Evolutionary conservation across 92 coral and sea anemone genomes (phyloP).

Genomic region (Porites lobata): DNA sequence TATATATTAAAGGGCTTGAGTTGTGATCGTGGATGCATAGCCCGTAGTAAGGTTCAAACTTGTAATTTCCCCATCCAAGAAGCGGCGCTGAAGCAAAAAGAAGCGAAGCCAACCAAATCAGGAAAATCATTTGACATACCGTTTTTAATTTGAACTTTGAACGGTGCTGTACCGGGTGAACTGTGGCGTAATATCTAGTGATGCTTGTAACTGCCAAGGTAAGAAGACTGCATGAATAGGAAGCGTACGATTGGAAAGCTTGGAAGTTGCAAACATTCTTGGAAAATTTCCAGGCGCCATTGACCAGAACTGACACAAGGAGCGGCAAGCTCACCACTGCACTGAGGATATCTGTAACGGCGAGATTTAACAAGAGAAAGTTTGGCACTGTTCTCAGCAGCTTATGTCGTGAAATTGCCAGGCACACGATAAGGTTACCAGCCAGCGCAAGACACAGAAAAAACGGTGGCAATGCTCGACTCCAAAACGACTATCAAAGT

Average conservation of each 20-base stretch:
- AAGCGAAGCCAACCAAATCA: slow-evolving; percentile 30
- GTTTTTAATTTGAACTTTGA: slow-evolving; percentile 5
- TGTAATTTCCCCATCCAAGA: slow-evolving; percentile 46
- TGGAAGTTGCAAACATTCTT: slow-evolving; percentile 31
- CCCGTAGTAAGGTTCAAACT: slow-evolving; percentile 43
- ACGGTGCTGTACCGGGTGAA: slow-evolving; percentile 38
- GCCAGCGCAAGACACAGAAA: slow-evolving; percentile 20
- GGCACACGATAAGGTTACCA: slow-evolving; percentile 32
- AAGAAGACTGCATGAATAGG: slow-evolving; percentile 45
- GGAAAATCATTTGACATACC: not conserved
- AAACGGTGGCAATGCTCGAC: slow-evolving; percentile 19
- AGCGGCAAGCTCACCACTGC: slow-evolving; percentile 15
- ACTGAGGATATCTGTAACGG: slow-evolving; percentile 36
- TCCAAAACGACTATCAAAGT: slow-evolving; percentile 36
- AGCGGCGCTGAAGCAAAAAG: slow-evolving; percentile 26
- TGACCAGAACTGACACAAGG: slow-evolving; percentile 23
- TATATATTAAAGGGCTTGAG: slow-evolving; percentile 16
- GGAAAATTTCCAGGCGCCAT: slow-evolving; percentile 26
- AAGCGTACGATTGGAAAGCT: slow-evolving; percentile 48
- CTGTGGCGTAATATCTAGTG: slow-evolving; percentile 46
- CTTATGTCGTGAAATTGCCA: slow-evolving; percentile 30
- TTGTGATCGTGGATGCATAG: slow-evolving; percentile 43
- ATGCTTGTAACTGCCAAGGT: slow-evolving; percentile 47
- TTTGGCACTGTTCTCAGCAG: slow-evolving; percentile 49
- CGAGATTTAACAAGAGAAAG: slow-evolving; percentile 39